Conservation (phyloP, 2,888 invertebrate species). For the Aspidiotus destructor region DNA sequence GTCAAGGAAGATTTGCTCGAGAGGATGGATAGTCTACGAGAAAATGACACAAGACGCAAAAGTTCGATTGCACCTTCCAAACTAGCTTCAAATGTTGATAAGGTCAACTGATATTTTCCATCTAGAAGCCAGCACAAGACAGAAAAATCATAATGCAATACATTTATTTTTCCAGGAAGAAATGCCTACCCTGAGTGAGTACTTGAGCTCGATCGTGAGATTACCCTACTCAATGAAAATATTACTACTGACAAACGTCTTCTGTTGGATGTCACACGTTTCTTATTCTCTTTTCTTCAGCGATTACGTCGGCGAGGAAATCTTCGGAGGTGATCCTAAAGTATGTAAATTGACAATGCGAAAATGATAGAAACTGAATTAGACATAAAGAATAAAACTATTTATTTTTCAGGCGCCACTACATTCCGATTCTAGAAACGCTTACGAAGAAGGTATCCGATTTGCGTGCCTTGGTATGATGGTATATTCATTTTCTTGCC, state of each 20-base stretch:
- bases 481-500: constrained; percentile 87
- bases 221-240: constrained; percentile 81
- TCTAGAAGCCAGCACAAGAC: no score
- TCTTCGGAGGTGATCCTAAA: constrained; percentile 77
- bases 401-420: constrained; percentile 50
- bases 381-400: no score
- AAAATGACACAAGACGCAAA: no score
- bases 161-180: constrained; percentile 17
- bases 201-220: constrained; percentile 77
- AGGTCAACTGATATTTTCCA: no score
- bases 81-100: no score
- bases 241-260: constrained; percentile 84
- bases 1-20: no score
- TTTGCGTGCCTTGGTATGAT: constrained; percentile 97
- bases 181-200: constrained; percentile 51
- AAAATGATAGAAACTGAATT: background rate
- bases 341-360: constrained; percentile 43
- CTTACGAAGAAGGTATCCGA: constrained; percentile 83
- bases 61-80: no score
- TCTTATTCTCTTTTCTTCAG: constrained; percentile 95
- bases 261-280: constrained; percentile 97
- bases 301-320: constrained; percentile 87
- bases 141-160: no score
- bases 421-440: constrained; percentile 50
- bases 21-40: no score